Evolutionary conservation across 2,888 invertebrate genomes (phyloP), one percentile per base, ranked within the genome.

Genomic region (Oscheius sp.): DNA sequence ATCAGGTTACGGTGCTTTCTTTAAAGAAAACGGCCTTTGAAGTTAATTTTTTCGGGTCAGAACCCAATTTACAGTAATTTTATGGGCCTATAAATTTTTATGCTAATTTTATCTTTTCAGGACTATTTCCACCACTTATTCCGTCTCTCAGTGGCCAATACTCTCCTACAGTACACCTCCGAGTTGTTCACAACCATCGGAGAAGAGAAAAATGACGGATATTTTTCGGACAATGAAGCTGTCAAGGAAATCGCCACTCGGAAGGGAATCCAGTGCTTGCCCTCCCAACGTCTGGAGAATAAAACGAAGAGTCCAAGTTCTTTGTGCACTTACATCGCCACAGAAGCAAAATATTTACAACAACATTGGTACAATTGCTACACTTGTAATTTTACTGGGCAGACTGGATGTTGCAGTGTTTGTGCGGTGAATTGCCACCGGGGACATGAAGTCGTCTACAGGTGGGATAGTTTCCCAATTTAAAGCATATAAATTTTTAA

Each of bases 371-470:
- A 98, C 90, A 97, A 99, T 90, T 99, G 98, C 89, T 97, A 98
- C 90, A 96, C 97, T 0, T 98, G 98, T 90, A 94, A 94, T 89
- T 98, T 99, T 98, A 93, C 96, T 73, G 97, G 98, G 89, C 95
- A 96, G 7, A 96, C 96, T 1, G 99, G 99, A 0, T 97, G 98
- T 35, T 99, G 99, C 89, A 95, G 96, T 0, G 94, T 97, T 18
- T 99, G 99, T 90, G 98, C 97, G 0, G 92, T 95, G 70, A 98
- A 98, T 9, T 98, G 98, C 88, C 98, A 98, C 89, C 93, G 94
- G 81, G 95, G 94, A 0, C 98, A 98, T 89, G 98, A 98, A 21
- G 46, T 83, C 13, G 72, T 76, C 9, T 83, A 81, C 61, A 76
- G 77, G 79, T 79, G 9, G n/a, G 35, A 35, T 35, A 35, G 3